phyloP scores from a whole-genome alignment of 2,888 invertebrate genomes.

The Eupeodes luniger region DNA sequence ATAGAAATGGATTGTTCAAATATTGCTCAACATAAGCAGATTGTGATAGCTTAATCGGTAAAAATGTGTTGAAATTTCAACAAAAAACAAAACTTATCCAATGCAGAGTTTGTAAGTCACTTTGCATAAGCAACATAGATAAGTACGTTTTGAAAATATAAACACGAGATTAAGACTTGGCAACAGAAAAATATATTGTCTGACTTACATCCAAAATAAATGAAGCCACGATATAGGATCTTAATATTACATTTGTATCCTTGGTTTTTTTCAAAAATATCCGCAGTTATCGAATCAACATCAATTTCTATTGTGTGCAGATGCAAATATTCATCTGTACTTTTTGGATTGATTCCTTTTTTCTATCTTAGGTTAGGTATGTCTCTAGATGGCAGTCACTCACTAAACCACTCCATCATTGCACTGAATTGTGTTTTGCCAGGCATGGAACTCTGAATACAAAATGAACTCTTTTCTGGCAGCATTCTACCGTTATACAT shows the following conservation, averaged over 20 bases:
- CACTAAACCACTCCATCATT: slow-evolving; percentile 69
- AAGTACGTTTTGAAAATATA: too few relatives aligned
- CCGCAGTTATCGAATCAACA: slow-evolving; percentile 39
- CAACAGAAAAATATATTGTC: background rate
- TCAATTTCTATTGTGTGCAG: slow-evolving; percentile 35
- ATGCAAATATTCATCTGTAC: slow-evolving; percentile 65
- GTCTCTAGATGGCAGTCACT: slow-evolving; percentile 47
- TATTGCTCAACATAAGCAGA: too few relatives aligned
- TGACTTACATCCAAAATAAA: background rate
- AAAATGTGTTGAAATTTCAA: too few relatives aligned
- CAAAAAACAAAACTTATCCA: too few relatives aligned
- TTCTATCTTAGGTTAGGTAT: background rate
- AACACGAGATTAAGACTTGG: background rate
- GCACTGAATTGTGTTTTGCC: slow-evolving; percentile 62
- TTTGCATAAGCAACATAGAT: too few relatives aligned
- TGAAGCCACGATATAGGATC: background rate
- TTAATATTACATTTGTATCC: background rate
- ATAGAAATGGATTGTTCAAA: too few relatives aligned
- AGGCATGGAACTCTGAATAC: slow-evolving; percentile 65
- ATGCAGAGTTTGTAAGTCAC: too few relatives aligned
- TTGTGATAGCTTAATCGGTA: too few relatives aligned
- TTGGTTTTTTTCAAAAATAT: slow-evolving; percentile 6
- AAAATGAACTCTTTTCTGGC: slow-evolving; percentile 57
- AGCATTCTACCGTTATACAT: background rate
- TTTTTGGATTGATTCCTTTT: slow-evolving; percentile 12